Evolutionary conservation across 2,888 invertebrate species (phyloP).

Genomic region (Stenurella melanura): DNA sequence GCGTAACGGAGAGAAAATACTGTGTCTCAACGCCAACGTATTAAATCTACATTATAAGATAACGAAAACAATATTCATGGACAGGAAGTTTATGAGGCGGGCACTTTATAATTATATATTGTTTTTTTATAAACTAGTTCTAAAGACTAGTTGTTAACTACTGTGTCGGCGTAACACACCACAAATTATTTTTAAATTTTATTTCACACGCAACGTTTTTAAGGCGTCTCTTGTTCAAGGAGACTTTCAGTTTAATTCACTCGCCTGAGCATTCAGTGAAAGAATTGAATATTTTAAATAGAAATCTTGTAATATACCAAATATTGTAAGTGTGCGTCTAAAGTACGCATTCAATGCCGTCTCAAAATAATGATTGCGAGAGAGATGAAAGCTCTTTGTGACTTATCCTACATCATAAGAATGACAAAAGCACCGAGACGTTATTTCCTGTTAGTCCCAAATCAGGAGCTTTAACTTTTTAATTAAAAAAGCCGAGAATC

Average conservation of each 20-base stretch:
- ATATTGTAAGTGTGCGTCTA: neutral
- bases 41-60: neutral
- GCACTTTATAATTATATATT: conserved; percentile 46
- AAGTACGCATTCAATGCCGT: no score
- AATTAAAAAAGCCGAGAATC: no score
- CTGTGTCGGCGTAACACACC: conserved; percentile 22
- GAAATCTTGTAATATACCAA: neutral
- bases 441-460: no score
- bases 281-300: neutral
- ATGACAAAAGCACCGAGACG: no score
- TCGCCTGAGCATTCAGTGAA: neutral
- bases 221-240: conserved; percentile 9
- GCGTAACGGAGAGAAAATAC: no score
- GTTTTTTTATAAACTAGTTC: conserved; percentile 33
- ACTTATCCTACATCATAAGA: no score
- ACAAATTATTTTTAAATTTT: conserved; percentile 54
- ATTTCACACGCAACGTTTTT: conserved; percentile 49
- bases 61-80: conserved; percentile 11
- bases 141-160: conserved; percentile 39
- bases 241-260: neutral
- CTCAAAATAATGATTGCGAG: no score
- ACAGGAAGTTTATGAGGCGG: conserved; percentile 44
- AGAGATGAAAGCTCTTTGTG: no score
- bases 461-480: no score
- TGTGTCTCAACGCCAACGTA: no score